Evolutionary conservation across 2,888 invertebrate species (phyloP).

Genomic region (Andrena minutula): DNA sequence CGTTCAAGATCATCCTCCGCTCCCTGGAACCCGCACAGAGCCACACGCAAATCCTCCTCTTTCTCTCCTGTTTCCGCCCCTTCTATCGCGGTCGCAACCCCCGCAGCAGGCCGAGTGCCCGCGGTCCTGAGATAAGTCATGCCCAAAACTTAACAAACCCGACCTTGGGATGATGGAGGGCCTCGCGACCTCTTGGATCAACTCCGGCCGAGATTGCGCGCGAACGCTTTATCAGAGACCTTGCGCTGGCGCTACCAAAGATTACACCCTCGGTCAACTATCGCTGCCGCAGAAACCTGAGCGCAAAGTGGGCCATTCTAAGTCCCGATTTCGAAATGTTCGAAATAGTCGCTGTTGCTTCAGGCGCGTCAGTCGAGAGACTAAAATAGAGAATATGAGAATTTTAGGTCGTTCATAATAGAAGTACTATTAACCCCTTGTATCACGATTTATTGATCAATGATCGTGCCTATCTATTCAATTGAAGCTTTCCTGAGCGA

Average conservation of each 20-base stretch:
- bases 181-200: constrained; percentile 64
- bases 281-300: neutral
- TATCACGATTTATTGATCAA: neutral
- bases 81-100: constrained; percentile 31
- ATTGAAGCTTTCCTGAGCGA: neutral
- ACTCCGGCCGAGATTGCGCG: constrained; percentile 32
- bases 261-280: constrained; percentile 1
- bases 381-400: too few relatives aligned
- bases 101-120: constrained; percentile 66
- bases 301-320: neutral
- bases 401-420: neutral
- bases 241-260: neutral
- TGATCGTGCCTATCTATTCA: neutral
- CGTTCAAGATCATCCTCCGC: constrained; percentile 15
- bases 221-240: constrained; percentile 48
- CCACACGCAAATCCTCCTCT: constrained; percentile 15
- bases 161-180: constrained; percentile 61
- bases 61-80: neutral
- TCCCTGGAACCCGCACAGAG: neutral
- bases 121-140: constrained; percentile 81
- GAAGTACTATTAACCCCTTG: neutral
- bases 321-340: neutral
- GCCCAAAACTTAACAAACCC: constrained; percentile 81
- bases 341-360: too few relatives aligned
- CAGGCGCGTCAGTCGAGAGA: too few relatives aligned